phyloP scores from a whole-genome alignment of 2,797 vertebrate species.

The Coluber constrictor region DNA sequence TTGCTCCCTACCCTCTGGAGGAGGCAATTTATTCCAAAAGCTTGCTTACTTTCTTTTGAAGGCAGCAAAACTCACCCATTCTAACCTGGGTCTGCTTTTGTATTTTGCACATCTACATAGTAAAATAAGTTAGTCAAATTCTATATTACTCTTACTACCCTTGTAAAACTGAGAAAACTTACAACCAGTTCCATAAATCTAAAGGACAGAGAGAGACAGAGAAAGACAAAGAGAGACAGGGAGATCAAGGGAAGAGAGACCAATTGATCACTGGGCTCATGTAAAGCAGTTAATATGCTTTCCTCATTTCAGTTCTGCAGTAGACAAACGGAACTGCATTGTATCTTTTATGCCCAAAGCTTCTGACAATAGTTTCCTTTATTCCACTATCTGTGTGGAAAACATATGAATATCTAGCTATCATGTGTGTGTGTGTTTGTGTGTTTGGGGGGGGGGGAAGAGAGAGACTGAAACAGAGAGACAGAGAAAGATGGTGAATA shows the following conservation, averaged over 20 bases:
- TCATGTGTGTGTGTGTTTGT: no score
- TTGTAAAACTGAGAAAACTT: neutral
- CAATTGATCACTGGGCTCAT: neutral
- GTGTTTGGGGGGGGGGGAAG: no score
- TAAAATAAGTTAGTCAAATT: constrained; percentile 1
- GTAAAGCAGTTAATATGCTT: neutral
- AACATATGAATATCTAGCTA: neutral
- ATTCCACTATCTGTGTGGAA: neutral
- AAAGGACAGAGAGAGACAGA: neutral
- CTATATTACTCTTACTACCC: neutral
- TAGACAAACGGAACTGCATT: neutral
- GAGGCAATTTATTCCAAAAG: neutral
- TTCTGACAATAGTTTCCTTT: neutral
- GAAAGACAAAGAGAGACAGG: neutral
- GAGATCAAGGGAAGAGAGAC: neutral
- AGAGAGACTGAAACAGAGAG: neutral
- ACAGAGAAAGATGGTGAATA: neutral
- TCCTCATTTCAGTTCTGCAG: neutral
- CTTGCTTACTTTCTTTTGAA: neutral
- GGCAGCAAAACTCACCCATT: neutral
- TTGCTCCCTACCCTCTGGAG: neutral
- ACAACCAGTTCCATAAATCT: neutral
- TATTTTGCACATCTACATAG: constrained; percentile 7
- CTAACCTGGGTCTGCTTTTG: constrained; percentile 8
- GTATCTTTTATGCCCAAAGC: neutral